Evolutionary conservation across 2,888 invertebrate species (phyloP), one percentile per base, ranked within the genome.

Genomic region (Agriopis aurantiaria): DNA sequence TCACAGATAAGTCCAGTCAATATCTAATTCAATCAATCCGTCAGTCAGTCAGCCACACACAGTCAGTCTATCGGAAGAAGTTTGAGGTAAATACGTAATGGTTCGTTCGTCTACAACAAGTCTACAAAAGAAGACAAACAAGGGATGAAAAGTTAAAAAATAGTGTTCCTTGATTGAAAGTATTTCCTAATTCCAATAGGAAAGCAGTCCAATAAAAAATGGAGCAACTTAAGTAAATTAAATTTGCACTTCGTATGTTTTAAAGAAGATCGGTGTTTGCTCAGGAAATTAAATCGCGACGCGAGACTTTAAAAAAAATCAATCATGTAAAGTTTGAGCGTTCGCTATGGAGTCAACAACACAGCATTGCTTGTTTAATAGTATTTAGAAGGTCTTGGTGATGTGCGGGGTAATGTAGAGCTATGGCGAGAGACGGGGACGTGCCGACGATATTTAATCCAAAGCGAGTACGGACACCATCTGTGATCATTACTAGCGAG

Each of bases 361-460:
- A 11, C 12, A 33, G 33, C 33, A 58, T 33, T 58, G 46, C 58
- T 12, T 62, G 43, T 52, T 64, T 43, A 14, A n/a, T 41, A 59
- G 55, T n/a, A 33, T 12, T 60, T 12, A 3, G 43, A n/a, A 53
- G 7, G 45, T 53, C 33, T 23, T 53, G 9, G 53, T 33, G 49
- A 72, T 74, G 72, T 56, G 46, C 10, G 41, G n/a, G n/a, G 66
- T 66, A 53, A 57, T 60, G 72, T 65, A 59, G 69, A 69, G 87
- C 81, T 68, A 96, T 96, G 96, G 96, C 96, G 77, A 95, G 96
- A 78, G 96, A 96, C 95, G 96, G 96, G 81, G 97, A 97, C 88
- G 96, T 97, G 91, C 96, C 97, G 78, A 97, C 97, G 77, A 97
- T 97, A 85, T 97, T 97, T 91, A 97, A 97, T 91, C 97, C 97